Conservation (phyloP, 2,888 invertebrate genomes). For the Xestia sexstrigata region DNA sequence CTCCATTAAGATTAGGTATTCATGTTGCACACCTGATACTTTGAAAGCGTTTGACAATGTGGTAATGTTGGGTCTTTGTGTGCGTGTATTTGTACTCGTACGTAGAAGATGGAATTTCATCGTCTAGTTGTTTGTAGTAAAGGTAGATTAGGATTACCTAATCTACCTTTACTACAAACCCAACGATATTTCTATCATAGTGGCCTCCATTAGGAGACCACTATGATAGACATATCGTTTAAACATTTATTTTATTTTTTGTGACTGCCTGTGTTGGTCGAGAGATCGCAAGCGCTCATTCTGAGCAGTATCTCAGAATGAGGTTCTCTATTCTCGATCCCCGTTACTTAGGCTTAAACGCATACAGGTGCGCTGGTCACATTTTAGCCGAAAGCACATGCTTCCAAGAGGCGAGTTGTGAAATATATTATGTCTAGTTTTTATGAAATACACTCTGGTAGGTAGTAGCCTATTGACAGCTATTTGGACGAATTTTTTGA, state of each 20-base stretch:
- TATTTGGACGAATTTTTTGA: too few relatives aligned
- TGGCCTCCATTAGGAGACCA: too few relatives aligned
- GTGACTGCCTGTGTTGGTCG: not conserved
- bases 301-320: not conserved
- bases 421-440: not conserved
- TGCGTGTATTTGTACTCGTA: conserved; percentile 39
- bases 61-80: conserved; percentile 54
- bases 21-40: conserved; percentile 88
- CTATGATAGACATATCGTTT: not conserved
- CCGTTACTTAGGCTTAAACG: not conserved
- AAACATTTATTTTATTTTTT: not conserved
- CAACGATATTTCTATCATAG: too few relatives aligned
- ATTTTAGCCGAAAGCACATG: not conserved
- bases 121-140: conserved; percentile 21
- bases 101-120: conserved; percentile 47
- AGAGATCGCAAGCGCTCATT: not conserved
- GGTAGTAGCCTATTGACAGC: too few relatives aligned
- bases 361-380: not conserved
- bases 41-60: conserved; percentile 79
- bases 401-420: not conserved
- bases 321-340: not conserved
- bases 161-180: too few relatives aligned
- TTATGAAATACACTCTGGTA: not conserved
- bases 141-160: not conserved
- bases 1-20: conserved; percentile 90